phyloP scores from a whole-genome alignment of 1,140 invertebrate genomes.

The Hyposmocoma kahamanoa region DNA sequence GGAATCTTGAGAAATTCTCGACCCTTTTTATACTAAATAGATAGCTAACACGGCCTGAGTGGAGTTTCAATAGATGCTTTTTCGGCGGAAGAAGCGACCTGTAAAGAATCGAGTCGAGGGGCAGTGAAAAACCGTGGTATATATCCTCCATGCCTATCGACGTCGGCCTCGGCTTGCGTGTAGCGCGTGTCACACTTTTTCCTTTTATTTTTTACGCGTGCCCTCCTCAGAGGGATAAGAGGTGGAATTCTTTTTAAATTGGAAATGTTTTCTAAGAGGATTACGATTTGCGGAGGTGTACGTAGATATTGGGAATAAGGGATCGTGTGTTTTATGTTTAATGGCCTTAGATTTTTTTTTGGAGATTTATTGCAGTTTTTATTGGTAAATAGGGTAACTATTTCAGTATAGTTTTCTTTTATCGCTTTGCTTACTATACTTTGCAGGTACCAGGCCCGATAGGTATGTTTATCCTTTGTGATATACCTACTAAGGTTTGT shows the following conservation, averaged over 20 bases:
- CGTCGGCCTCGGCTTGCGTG: constrained; percentile 17
- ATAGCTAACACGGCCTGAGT: constrained; percentile 72
- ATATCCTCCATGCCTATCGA: constrained; percentile 23
- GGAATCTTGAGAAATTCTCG: constrained; percentile 64
- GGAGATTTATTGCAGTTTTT: background rate
- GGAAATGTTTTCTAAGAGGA: constrained; percentile 73
- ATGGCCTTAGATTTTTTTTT: constrained; percentile 29
- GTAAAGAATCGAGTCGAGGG: constrained; percentile 60
- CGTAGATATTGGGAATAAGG: constrained; percentile 53
- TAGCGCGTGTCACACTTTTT: constrained; percentile 56
- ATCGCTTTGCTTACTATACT: too few species aligned
- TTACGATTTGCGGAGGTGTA: constrained; percentile 69
- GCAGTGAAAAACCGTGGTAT: constrained; percentile 42
- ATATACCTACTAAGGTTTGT: too few species aligned
- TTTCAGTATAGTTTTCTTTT: too few species aligned
- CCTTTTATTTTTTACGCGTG: constrained; percentile 67
- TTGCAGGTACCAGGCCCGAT: too few species aligned
- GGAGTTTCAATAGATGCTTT: constrained; percentile 73
- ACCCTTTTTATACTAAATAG: constrained; percentile 74
- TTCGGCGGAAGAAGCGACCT: constrained; percentile 67
- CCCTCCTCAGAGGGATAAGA: constrained; percentile 62
- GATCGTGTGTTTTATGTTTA: constrained; percentile 39
- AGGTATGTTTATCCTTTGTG: too few species aligned
- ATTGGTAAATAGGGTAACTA: too few species aligned
- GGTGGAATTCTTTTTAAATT: constrained; percentile 72